Evolutionary conservation across 1,140 invertebrate genomes (phyloP), one percentile per base, ranked within the genome.

Genomic region (Drosophila nigromelanica): DNA sequence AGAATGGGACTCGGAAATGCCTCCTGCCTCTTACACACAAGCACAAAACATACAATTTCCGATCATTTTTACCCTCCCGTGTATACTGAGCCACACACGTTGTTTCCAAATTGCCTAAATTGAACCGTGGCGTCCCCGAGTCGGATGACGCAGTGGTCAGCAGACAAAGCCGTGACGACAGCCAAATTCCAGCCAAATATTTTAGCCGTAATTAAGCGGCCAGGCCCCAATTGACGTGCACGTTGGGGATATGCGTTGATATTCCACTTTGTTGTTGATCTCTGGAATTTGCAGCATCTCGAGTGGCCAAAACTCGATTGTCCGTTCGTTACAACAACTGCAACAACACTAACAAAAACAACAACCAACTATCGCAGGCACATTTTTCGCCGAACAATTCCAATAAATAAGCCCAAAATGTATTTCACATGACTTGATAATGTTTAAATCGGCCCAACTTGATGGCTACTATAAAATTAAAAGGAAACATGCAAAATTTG

Each of bases 91-190:
- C 30, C 30, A 33, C 30, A 33, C 30, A 33, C 30, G 30, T 7
- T 10, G 33, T 8, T 35, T 3, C 33, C 33, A 35, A 12, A 43
- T 24, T 27, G 15, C 27, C 15, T 68, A 10, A 37, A 42, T 73
- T 51, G 48, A 76, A 58, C 42, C 24, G 18, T 78, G 81, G 82
- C 82, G 82, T 89, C 83, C 83, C 76, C 67, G 6, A 37, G 82
- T 61, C 82, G 82, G 39, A 59, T 86, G 82, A 89, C 83, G 82
- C 66, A 58, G 56, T 80, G 66, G 51, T 43, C 61, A 60, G 7
- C 72, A 69, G 50, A 54, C 56, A 64, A 79, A 85, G 70, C 74
- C 78, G 51, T 89, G 83, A 89, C 83, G 83, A 89, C 85, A 87
- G 76, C 64, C 75, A 24, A 73, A 78, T 82, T 71, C 76, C 80